Conservation (phyloP, 2,797 vertebrate genomes). For the Orestias chungarensis region DNA sequence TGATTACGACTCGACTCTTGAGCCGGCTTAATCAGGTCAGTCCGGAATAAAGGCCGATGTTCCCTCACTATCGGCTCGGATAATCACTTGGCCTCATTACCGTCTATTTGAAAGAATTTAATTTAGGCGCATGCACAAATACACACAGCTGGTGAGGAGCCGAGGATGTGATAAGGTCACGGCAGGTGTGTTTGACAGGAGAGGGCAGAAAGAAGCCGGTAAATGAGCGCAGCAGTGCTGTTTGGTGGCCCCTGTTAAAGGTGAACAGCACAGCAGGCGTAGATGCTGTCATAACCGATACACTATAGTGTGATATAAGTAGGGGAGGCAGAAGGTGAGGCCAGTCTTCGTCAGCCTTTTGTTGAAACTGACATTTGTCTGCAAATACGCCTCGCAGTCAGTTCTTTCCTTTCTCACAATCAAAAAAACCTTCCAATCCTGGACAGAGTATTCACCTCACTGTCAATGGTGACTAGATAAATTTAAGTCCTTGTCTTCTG, state of each 20-base stretch:
- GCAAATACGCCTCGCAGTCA: neutral
- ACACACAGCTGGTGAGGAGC: neutral
- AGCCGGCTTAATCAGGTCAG: slow-evolving; percentile 15
- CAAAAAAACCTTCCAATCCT: neutral
- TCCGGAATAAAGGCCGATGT: slow-evolving; percentile 29
- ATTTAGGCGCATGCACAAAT: slow-evolving; percentile 14
- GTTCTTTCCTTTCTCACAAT: neutral
- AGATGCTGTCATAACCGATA: slow-evolving; percentile 9
- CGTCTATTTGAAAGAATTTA: slow-evolving; percentile 2
- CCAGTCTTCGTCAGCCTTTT: neutral
- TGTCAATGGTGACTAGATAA: neutral
- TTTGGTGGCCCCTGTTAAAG: slow-evolving; percentile 28
- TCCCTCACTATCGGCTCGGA: slow-evolving; percentile 36
- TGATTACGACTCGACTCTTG: slow-evolving; percentile 22
- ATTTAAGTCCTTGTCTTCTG: neutral
- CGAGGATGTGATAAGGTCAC: slow-evolving; percentile 29
- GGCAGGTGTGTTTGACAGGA: slow-evolving; percentile 40
- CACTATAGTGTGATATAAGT: neutral
- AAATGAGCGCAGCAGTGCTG: slow-evolving; percentile 41
- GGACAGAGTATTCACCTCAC: neutral
- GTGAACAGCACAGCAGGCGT: slow-evolving; percentile 45
- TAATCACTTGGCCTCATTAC: slow-evolving; percentile 51
- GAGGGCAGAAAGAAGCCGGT: slow-evolving; percentile 37
- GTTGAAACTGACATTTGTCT: neutral
- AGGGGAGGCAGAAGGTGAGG: neutral